Evolutionary conservation across 2,888 invertebrate species (phyloP).

Genomic region (Gymnoscelis rufifasciata): DNA sequence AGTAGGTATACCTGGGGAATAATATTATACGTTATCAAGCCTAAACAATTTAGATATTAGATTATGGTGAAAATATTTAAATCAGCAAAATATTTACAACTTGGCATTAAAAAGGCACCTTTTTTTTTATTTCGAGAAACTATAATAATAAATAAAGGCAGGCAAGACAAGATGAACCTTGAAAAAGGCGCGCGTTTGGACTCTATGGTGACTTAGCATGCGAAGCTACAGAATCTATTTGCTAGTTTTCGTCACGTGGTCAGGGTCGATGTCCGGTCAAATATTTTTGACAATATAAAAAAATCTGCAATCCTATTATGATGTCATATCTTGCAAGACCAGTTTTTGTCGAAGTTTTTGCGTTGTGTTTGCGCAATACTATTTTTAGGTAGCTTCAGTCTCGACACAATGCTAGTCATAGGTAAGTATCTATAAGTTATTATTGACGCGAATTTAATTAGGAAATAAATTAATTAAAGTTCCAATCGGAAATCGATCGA

Average conservation of each 20-base stretch:
- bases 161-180: constrained; percentile 22
- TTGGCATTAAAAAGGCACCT: too few species aligned
- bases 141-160: constrained; percentile 25
- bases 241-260: constrained; percentile 44
- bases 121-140: constrained; percentile 15
- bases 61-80: constrained; percentile 10
- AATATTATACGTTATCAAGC: neutral
- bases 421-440: constrained; percentile 20
- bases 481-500: constrained; percentile 24
- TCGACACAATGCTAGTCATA: neutral
- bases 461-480: constrained; percentile 17
- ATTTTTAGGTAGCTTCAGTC: constrained; percentile 4
- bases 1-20: too few species aligned
- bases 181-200: constrained; percentile 29
- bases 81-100: too few species aligned
- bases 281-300: constrained; percentile 59
- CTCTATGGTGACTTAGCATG: constrained; percentile 6
- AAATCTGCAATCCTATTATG: constrained; percentile 66
- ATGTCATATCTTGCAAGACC: constrained; percentile 50
- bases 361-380: constrained; percentile 28
- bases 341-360: constrained; percentile 43
- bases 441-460: constrained; percentile 22
- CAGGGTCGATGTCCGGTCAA: constrained; percentile 66
- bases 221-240: constrained; percentile 11
- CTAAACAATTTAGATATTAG: too few species aligned